These are phyloP conservation scores for Drosophila phalerata DNA, from an alignment of 2,888 invertebrate species.

Conservation along the genomic window DNA sequence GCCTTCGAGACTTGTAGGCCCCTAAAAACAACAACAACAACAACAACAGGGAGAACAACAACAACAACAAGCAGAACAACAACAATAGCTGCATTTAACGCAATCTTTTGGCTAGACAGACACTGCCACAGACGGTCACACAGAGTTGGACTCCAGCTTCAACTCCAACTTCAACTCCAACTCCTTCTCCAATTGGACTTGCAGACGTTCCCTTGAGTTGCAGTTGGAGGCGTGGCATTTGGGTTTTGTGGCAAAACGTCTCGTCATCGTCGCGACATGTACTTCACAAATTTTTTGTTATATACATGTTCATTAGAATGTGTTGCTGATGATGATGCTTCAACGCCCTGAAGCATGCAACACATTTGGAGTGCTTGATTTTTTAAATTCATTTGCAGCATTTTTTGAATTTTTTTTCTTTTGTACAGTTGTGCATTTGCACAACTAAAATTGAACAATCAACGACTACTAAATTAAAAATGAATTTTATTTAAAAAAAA, in stretches of 20 bases:
- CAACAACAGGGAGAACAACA: constrained; percentile 15
- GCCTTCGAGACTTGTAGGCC: constrained; percentile 68
- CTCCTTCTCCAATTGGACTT: constrained; percentile 37
- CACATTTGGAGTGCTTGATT: constrained; percentile 55
- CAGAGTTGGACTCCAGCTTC: constrained; percentile 30
- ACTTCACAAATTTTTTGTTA: constrained; percentile 62
- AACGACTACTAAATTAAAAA: not conserved
- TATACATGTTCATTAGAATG: constrained; percentile 72
- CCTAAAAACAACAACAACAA: constrained; percentile 50
- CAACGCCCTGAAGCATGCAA: constrained; percentile 77
- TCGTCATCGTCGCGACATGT: constrained; percentile 80
- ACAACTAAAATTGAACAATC: not conserved
- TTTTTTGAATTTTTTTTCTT: not conserved
- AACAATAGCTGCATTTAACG: constrained; percentile 76
- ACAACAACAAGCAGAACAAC: constrained; percentile 44
- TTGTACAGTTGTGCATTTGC: constrained; percentile 32
- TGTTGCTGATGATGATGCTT: constrained; percentile 59
- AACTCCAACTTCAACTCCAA: constrained; percentile 9
- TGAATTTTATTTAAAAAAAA: not conserved
- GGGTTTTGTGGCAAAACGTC: constrained; percentile 52
- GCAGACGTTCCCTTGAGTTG: constrained; percentile 41
- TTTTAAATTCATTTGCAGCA: constrained; percentile 35
- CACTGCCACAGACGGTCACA: constrained; percentile 59
- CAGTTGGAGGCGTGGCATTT: constrained; percentile 16
- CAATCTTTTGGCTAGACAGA: constrained; percentile 79